Conservation (phyloP, 2,797 vertebrate genomes). For the Acropternis orthonyx region DNA sequence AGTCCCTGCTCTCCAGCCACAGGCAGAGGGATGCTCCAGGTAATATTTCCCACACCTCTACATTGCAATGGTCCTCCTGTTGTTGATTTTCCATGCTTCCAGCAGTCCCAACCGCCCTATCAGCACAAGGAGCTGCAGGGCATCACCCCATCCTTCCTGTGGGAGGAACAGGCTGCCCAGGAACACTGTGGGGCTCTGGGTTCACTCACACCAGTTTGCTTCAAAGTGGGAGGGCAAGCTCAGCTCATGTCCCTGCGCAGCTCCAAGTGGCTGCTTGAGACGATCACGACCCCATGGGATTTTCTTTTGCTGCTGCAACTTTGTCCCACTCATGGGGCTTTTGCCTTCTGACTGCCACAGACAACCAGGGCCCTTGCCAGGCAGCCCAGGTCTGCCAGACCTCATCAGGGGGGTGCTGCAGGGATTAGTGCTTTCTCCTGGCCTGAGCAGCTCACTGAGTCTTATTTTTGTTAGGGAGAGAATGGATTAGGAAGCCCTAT, state of each 20-base stretch:
- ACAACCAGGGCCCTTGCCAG: rapidly evolving
- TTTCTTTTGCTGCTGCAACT: background rate
- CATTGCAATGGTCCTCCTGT: background rate
- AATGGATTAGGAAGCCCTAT: slow-evolving; percentile 25
- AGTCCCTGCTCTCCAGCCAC: background rate
- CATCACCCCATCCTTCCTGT: rapidly evolving
- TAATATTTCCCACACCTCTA: background rate
- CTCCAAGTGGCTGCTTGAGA: background rate
- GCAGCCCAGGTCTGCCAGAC: background rate
- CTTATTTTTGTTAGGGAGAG: background rate
- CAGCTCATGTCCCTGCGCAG: background rate
- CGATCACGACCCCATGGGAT: rapidly evolving
- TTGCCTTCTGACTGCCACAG: background rate
- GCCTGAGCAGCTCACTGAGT: background rate
- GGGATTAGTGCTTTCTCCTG: slow-evolving; percentile 28
- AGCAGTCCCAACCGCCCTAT: background rate
- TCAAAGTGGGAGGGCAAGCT: background rate
- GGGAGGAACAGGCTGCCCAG: background rate
- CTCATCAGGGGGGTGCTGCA: background rate
- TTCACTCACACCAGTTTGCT: background rate
- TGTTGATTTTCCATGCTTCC: background rate
- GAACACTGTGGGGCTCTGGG: background rate
- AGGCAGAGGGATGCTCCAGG: background rate
- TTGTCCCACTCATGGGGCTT: rapidly evolving
- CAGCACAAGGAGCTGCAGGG: background rate